Base-by-base conservation (phyloP, 2,113 vertebrate genomes). In the Larimichthys crocea region DNA sequence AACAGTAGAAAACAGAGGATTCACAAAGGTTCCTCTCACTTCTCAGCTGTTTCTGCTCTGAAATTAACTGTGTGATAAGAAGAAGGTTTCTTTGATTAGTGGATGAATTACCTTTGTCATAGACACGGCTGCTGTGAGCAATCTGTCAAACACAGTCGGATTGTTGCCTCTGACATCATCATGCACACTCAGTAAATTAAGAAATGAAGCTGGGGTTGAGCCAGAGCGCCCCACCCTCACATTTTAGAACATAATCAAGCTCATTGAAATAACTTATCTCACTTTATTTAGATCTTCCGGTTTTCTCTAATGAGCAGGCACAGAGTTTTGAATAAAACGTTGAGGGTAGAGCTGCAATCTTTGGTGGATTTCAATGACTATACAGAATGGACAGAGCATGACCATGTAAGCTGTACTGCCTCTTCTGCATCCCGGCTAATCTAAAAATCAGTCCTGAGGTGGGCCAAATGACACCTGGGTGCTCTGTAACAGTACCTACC, bases 41-140 rank as follows among this genome's bases (percentile, higher is more conserved):
- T 3, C 48, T 48, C 20, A 3, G 3, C 56, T 11, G n/a, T 11
- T 48, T 73, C 62, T 48, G 29, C 10, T 29, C 24, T 9, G 16
- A 57, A 1, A 56, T 74, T 0, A 42, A 0, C 4, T 40, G 46
- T 19, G 44, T 17, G 7, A 61, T 62, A 65, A 40, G 35, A 72
- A 5, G 63, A 56, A 26, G 9, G 2, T 61, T 77, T 61, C 61
- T 53, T 53, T 80, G 71, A 70, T 75, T 29, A 31, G 15, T 24
- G 24, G n/a, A 19, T 73, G 40, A 57, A 44, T 9, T n/a, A 15
- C 59, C 59, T 40, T 22, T 66, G 19, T 74, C 29, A 50, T 9
- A 50, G 46, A 7, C 14, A 53, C 19, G 53, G 29, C 19, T 7
- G 56, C n/a, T 74, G n/a, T 44, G 29, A 56, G 14, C 26, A 57